phyloP scores from a whole-genome alignment of 2,797 vertebrate genomes.

The Poeciliopsis infans region DNA sequence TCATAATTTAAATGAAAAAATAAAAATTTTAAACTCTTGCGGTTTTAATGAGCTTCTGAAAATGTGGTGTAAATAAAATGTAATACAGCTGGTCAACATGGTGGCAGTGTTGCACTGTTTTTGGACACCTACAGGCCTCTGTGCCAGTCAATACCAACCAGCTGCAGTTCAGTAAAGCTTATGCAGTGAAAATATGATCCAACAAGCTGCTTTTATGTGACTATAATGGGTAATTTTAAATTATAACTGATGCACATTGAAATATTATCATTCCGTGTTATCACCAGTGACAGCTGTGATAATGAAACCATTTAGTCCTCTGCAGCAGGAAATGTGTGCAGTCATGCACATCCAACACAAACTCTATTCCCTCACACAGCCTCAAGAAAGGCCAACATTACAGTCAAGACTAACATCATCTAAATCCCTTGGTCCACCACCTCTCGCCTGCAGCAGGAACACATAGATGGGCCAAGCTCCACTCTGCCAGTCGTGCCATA shows the following conservation, averaged over 20 bases:
- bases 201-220: constrained; percentile 29
- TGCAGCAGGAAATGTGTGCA: constrained; percentile 61
- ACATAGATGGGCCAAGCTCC: constrained; percentile 46
- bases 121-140: constrained; percentile 24
- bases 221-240: constrained; percentile 5
- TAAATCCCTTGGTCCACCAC: constrained; percentile 59
- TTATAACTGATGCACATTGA: neutral
- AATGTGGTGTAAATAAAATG: constrained; percentile 15
- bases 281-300: constrained; percentile 52
- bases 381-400: constrained; percentile 47
- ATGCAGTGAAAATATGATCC: constrained; percentile 28
- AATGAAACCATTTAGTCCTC: constrained; percentile 49
- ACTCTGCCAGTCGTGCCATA: constrained; percentile 71
- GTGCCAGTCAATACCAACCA: constrained; percentile 58
- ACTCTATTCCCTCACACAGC: constrained; percentile 61
- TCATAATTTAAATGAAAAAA: neutral
- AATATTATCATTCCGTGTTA: constrained; percentile 25
- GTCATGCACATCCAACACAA: constrained; percentile 65
- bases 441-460: constrained; percentile 63
- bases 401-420: constrained; percentile 68
- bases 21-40: neutral
- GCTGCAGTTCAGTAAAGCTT: constrained; percentile 49
- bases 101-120: constrained; percentile 81
- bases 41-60: neutral
- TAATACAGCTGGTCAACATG: constrained; percentile 68